These are phyloP conservation scores for Caerostris darwini DNA, from an alignment of 1,140 invertebrate genomes.

Conservation along the genomic window DNA sequence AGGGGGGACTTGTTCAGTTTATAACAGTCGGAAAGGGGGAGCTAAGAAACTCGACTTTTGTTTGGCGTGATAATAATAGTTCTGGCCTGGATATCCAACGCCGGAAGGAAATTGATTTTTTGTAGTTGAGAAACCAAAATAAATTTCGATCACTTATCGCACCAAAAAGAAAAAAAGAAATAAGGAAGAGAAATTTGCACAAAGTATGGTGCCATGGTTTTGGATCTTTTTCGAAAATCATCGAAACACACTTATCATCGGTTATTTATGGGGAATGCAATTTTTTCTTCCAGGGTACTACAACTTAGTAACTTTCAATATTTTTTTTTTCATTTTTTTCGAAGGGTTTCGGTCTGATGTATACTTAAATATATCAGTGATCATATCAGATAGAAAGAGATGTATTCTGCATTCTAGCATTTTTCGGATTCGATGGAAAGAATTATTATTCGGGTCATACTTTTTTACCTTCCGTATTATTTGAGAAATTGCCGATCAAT, in stretches of 20 bases:
- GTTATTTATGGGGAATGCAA: not conserved
- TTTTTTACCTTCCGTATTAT: too few species aligned
- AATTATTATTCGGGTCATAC: too few species aligned
- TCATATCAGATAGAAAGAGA: not conserved
- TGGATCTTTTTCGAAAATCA: not conserved
- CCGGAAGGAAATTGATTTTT: constrained; percentile 46
- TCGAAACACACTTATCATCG: not conserved
- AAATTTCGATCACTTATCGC: constrained; percentile 41
- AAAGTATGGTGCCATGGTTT: not conserved
- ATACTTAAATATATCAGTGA: not conserved
- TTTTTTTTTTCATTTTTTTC: not conserved
- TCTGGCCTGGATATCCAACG: constrained; percentile 5
- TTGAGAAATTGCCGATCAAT: too few species aligned
- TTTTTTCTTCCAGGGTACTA: not conserved
- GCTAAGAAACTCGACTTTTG: constrained; percentile 49
- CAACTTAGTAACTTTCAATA: not conserved
- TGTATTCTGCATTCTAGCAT: too few species aligned
- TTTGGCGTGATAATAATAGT: constrained; percentile 54
- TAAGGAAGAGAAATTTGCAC: not conserved
- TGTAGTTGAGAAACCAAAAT: constrained; percentile 10
- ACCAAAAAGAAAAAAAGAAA: too few species aligned
- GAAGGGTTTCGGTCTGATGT: not conserved
- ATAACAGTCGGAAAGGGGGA: not conserved
- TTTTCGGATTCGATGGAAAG: too few species aligned
- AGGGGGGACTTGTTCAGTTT: constrained; percentile 19